phyloP scores from a whole-genome alignment of 2,888 invertebrate species.

The Lasioglossum leucozonium region DNA sequence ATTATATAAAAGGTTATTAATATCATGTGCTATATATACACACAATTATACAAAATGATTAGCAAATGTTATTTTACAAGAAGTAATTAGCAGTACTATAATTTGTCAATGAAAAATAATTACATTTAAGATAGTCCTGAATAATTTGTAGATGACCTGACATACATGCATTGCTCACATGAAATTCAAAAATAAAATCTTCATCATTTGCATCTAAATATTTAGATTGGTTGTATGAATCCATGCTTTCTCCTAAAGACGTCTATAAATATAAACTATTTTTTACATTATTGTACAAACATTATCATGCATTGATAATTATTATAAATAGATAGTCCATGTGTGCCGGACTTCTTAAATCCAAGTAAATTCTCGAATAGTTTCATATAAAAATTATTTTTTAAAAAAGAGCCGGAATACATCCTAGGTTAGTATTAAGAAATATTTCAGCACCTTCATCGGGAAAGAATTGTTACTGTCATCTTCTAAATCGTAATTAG shows the following conservation, averaged over 20 bases:
- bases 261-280: neutral
- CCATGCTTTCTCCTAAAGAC: neutral
- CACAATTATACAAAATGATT: conserved; percentile 19
- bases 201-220: conserved; percentile 47
- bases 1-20: conserved; percentile 85
- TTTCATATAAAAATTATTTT: neutral
- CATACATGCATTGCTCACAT: conserved; percentile 76
- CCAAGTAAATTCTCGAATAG: neutral
- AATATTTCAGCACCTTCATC: conserved; percentile 35
- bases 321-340: neutral
- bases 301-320: neutral
- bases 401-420: neutral
- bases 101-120: conserved; percentile 36
- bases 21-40: conserved; percentile 74
- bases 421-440: conserved; percentile 22
- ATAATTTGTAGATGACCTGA: conserved; percentile 70
- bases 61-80: neutral
- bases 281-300: conserved; percentile 8
- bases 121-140: conserved; percentile 74
- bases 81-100: conserved; percentile 1
- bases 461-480: conserved; percentile 50
- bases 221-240: neutral
- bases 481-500: conserved; percentile 61
- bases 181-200: conserved; percentile 59
- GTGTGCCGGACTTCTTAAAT: neutral